These are phyloP conservation scores for Palloptera scutellata DNA, from an alignment of 2,888 invertebrate species.

Conservation along the genomic window DNA sequence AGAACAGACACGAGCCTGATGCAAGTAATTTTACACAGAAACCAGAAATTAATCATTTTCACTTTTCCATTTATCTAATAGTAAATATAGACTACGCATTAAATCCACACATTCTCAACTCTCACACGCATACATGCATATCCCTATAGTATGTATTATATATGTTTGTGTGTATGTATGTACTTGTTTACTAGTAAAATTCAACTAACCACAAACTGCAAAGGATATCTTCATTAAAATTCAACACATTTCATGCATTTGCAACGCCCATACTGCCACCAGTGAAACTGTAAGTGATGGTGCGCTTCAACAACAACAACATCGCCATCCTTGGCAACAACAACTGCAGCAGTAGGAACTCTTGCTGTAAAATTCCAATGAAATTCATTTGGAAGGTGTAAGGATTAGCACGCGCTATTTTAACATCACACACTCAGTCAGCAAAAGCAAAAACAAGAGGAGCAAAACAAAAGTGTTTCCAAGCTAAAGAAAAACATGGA, in stretches of 20 bases:
- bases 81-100: neutral
- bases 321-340: too few species aligned
- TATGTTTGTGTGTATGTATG: neutral
- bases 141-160: too few species aligned
- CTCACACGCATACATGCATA: too few species aligned
- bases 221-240: slow-evolving; percentile 32
- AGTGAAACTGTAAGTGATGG: too few species aligned
- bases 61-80: neutral
- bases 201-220: slow-evolving; percentile 18
- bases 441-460: neutral
- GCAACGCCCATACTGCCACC: slow-evolving; percentile 1
- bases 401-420: slow-evolving; percentile 28
- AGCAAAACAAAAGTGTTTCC: neutral
- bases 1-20: neutral
- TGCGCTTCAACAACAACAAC: too few species aligned
- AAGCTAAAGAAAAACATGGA: too few species aligned
- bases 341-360: too few species aligned
- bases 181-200: neutral
- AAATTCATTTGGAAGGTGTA: slow-evolving; percentile 34
- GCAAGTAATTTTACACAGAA: too few species aligned
- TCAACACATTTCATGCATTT: slow-evolving; percentile 15
- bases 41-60: too few species aligned
- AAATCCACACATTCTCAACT: too few species aligned
- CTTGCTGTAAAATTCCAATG: slow-evolving; percentile 21
- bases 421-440: slow-evolving; percentile 5